phyloP scores from a whole-genome alignment of 2,113 vertebrate genomes.

The Lagopus leucura region DNA sequence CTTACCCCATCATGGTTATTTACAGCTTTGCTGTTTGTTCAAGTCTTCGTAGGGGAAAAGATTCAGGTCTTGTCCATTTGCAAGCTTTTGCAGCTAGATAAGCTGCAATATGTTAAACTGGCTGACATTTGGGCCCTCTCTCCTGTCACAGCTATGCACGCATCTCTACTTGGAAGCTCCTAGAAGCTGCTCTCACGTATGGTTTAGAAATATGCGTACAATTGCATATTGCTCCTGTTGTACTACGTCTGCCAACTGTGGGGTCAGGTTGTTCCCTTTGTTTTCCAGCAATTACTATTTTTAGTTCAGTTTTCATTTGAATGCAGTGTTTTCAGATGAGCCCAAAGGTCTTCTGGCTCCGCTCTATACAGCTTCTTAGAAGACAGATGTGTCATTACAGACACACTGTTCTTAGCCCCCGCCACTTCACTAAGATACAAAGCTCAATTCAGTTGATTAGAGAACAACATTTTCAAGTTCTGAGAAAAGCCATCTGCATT shows the following conservation, averaged over 20 bases:
- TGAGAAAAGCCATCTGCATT: neutral
- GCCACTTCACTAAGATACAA: neutral
- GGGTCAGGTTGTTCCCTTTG: constrained; percentile 56
- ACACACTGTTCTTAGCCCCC: constrained; percentile 2
- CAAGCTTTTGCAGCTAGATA: neutral
- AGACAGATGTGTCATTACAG: constrained; percentile 40
- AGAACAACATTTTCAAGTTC: neutral
- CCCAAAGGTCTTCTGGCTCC: constrained; percentile 39
- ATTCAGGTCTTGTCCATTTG: neutral
- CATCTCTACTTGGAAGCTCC: neutral
- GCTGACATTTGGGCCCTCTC: neutral
- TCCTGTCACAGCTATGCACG: neutral
- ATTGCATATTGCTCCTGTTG: neutral
- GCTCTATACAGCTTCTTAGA: neutral
- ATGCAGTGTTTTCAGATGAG: neutral
- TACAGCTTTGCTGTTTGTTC: neutral
- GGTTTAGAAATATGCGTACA: constrained; percentile 22
- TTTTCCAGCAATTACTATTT: constrained; percentile 58
- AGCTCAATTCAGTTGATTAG: neutral
- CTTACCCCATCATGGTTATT: neutral
- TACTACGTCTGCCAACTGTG: neutral
- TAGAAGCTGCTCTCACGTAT: neutral
- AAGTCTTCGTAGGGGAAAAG: neutral
- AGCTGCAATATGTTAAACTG: neutral
- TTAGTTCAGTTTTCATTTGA: constrained; percentile 7